These are phyloP conservation scores for Eupithecia exiguata DNA, from an alignment of 2,888 invertebrate genomes.

Conservation along the genomic window DNA sequence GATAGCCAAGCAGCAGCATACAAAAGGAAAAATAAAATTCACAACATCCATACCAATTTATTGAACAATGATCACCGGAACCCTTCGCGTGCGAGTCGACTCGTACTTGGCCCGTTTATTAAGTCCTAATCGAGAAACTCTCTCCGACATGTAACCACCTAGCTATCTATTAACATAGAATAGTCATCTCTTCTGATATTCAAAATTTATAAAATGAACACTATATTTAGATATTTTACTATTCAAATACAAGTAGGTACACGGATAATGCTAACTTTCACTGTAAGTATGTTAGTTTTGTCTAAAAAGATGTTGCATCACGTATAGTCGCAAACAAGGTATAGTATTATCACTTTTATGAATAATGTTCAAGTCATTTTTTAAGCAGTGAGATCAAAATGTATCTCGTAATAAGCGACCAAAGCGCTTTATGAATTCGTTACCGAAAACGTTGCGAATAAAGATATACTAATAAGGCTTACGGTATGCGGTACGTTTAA, in stretches of 20 bases:
- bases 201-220: neutral
- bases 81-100: too few species aligned
- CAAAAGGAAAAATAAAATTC: too few species aligned
- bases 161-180: neutral
- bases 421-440: neutral
- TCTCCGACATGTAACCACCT: neutral
- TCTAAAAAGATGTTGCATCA: slow-evolving; percentile 69
- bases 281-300: slow-evolving; percentile 67
- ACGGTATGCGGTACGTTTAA: neutral
- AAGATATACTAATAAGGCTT: neutral
- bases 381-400: slow-evolving; percentile 16
- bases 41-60: too few species aligned
- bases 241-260: slow-evolving; percentile 28
- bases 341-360: slow-evolving; percentile 45
- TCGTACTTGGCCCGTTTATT: too few species aligned
- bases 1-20: too few species aligned
- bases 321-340: slow-evolving; percentile 59
- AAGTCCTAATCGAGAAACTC: neutral
- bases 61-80: too few species aligned
- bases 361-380: slow-evolving; percentile 45
- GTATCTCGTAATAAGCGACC: slow-evolving; percentile 3
- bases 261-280: slow-evolving; percentile 70
- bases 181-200: neutral
- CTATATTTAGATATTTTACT: neutral
- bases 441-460: neutral